Conservation (phyloP, 1,140 invertebrate genomes). For the Sinella curviseta region DNA sequence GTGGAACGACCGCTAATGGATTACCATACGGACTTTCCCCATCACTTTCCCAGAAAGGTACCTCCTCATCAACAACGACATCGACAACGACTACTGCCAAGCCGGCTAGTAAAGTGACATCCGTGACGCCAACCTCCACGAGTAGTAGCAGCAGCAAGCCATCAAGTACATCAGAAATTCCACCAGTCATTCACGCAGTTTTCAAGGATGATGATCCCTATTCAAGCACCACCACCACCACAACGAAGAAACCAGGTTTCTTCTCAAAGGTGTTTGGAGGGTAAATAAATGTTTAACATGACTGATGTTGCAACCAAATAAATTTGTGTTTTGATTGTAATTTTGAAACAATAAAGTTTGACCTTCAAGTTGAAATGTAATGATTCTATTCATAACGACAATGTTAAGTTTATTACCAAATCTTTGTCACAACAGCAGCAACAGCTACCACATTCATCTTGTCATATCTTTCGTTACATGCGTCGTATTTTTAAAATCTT, state of each 20-base stretch:
- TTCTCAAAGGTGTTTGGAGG: slow-evolving; percentile 15
- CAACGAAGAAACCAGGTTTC: slow-evolving; percentile 19
- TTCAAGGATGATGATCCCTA: slow-evolving; percentile 16
- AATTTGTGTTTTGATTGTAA: no score
- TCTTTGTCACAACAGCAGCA: no score
- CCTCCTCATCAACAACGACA: background rate
- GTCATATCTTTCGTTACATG: no score
- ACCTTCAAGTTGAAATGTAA: no score
- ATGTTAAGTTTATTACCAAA: background rate
- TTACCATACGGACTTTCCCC: background rate
- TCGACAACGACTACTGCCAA: background rate
- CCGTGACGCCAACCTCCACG: background rate
- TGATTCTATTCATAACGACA: background rate
- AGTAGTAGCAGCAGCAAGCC: background rate
- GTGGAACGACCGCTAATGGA: background rate
- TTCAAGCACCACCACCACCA: slow-evolving; percentile 20
- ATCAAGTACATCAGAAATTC: background rate
- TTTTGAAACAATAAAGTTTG: no score
- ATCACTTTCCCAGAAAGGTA: background rate
- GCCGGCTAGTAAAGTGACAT: background rate
- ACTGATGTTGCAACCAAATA: no score
- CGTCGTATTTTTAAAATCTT: no score
- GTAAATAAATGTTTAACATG: background rate
- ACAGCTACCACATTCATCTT: no score
- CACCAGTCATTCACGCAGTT: slow-evolving; percentile 8